A percentile compares a stretch with the other conserved stretches of the same genome.
phyloP scores from a whole-genome alignment of 2,113 vertebrate species.

The Ceratotherium simum region DNA sequence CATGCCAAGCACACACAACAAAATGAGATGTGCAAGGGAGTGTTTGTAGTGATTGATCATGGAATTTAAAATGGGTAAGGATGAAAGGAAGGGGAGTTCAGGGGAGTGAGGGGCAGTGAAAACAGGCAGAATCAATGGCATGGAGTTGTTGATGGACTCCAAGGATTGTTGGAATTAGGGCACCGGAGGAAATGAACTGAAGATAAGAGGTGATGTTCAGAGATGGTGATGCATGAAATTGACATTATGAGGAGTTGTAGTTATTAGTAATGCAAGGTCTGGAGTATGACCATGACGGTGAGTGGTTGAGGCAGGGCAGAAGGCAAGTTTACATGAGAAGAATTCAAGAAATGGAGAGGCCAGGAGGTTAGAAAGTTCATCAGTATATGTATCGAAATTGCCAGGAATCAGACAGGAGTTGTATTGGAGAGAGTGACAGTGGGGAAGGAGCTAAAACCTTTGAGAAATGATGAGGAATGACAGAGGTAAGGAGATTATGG shows the following conservation, averaged over 20 bases:
- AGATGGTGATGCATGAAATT: neutral
- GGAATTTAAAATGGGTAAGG: neutral
- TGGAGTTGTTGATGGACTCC: neutral
- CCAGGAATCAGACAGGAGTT: neutral
- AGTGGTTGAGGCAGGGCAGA: neutral
- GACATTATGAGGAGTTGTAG: neutral
- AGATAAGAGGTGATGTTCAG: neutral
- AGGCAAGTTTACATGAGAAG: neutral
- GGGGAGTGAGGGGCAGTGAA: neutral
- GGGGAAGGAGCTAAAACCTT: neutral
- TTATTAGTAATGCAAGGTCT: neutral
- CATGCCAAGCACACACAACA: neutral
- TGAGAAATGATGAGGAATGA: neutral
- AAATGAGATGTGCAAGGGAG: neutral
- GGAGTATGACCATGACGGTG: neutral
- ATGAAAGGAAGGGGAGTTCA: neutral
- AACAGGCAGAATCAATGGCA: neutral
- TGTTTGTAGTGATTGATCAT: neutral
- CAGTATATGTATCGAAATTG: neutral
- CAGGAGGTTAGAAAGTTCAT: neutral
- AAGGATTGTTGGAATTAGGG: neutral
- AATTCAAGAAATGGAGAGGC: neutral
- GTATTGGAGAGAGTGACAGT: neutral
- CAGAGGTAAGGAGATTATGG: neutral
- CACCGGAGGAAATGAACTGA: neutral